Base-by-base conservation (phyloP, 2,797 vertebrate genomes). In the Numenius phaeopus region DNA sequence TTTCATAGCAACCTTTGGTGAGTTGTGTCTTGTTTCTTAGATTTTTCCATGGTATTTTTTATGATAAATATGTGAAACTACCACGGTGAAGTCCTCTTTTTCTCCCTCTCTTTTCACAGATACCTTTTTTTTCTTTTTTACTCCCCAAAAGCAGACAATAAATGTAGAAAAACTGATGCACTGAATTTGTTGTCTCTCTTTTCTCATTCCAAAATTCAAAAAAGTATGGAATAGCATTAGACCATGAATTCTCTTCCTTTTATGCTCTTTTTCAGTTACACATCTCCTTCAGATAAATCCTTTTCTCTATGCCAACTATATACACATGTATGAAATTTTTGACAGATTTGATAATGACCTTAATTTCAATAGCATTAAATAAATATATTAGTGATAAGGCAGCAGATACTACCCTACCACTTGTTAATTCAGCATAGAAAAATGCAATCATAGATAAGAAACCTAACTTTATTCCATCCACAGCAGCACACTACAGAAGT, bases 371-470 rank as follows among this genome's bases (percentile, higher is more conserved):
- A 59, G 26, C 26, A 81, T 54, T 54, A 81, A 52, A 73, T 77
- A 85, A 90, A 88, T 64, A 62, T 72, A 79, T 79, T 79, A 46
- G 39, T 46, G 37, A 83, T 80, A 95, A 94, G 37, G 14, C 26
- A 85, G 34, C 11, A 79, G 29, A 49, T 67, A 54, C 24, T 78
- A 42, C n/a, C 18, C 26, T 75, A 65, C 57, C 39, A 58, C 34
- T 86, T 89, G 10, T n/a, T 82, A 92, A 87, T 13, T 83, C 57
- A 67, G 34, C 40, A 69, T 8, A 59, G 16, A 62, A 91, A 91
- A 96, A 83, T 73, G 18, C 32, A 94, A 71, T 94, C 65, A 82
- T 72, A 96, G 72, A 76, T 90, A 95, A 94, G 58, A 79, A 44
- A 29, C 11, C 12, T 64, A 50, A 34, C 24, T 90, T 88, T 70